Evolutionary conservation across 1,140 invertebrate genomes (phyloP).

Genomic region (Agrilus planipennis): DNA sequence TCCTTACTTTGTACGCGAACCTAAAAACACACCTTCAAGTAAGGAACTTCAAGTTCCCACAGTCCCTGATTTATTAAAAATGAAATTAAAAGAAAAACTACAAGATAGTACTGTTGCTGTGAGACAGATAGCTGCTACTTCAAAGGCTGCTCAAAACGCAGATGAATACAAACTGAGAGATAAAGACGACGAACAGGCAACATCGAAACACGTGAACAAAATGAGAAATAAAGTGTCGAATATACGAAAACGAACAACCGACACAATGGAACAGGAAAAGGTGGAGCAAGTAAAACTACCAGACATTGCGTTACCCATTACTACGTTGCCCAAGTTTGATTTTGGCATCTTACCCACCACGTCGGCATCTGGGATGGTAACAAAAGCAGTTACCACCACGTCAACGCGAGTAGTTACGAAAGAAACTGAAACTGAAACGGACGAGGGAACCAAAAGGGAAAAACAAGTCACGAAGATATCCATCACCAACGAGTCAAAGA

Average conservation of each 20-base stretch:
- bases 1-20: conserved; percentile 20
- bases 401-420: too few relatives aligned
- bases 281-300: conserved; percentile 44
- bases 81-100: conserved; percentile 44
- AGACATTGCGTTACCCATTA: conserved; percentile 46
- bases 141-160: conserved; percentile 33
- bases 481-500: background rate
- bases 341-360: conserved; percentile 34
- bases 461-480: background rate
- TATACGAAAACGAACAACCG: conserved; percentile 29
- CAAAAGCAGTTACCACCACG: too few relatives aligned
- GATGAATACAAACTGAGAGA: conserved; percentile 27
- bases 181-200: conserved; percentile 20
- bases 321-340: conserved; percentile 48
- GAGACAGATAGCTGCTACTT: conserved; percentile 46
- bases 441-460: too few relatives aligned
- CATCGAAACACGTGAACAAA: conserved; percentile 35
- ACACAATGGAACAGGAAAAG: conserved; percentile 32
- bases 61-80: conserved; percentile 43
- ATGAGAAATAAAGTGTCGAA: conserved; percentile 33
- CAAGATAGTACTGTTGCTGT: conserved; percentile 49
- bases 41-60: conserved; percentile 43
- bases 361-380: too few relatives aligned
- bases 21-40: conserved; percentile 23
- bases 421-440: too few relatives aligned